Evolutionary conservation across 64 coral and sea anemone genomes (phyloP).

Genomic region (Dendronephthya gigantea): DNA sequence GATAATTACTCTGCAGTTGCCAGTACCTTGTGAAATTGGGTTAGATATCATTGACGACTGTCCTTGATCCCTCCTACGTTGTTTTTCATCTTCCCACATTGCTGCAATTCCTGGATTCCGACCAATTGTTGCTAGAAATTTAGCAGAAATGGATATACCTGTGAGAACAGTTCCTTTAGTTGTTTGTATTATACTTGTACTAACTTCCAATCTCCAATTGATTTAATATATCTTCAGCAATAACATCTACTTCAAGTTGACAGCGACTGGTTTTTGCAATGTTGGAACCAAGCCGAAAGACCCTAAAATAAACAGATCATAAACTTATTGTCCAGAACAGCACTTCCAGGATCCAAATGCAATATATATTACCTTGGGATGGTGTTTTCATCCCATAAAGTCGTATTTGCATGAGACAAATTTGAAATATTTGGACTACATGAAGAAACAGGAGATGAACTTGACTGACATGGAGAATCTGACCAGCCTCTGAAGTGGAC

Average conservation of each 20-base stretch:
- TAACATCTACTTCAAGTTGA: conserved; percentile 74
- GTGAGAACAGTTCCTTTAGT: no score
- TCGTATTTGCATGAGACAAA: background rate
- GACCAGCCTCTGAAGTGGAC: conserved; percentile 50
- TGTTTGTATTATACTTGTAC: background rate
- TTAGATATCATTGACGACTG: conserved; percentile 42
- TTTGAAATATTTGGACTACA: background rate
- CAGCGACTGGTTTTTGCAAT: conserved; percentile 43
- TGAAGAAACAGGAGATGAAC: background rate
- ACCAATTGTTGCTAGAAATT: conserved; percentile 51
- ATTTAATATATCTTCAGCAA: conserved; percentile 67
- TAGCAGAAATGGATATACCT: no score
- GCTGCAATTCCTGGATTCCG: conserved; percentile 70
- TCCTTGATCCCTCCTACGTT: conserved; percentile 57
- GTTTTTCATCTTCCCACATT: conserved; percentile 88
- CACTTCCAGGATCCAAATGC: background rate
- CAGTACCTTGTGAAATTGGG: conserved; percentile 73
- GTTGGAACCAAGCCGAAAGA: background rate
- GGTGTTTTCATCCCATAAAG: conserved; percentile 37
- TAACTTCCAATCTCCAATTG: conserved; percentile 66
- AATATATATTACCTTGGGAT: conserved; percentile 45
- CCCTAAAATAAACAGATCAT: background rate
- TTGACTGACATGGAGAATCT: background rate
- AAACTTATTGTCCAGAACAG: background rate
- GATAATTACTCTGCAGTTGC: no score